These are phyloP conservation scores for Toxotes lorentzi DNA, from an alignment of 2,797 vertebrate genomes.

Conservation along the genomic window DNA sequence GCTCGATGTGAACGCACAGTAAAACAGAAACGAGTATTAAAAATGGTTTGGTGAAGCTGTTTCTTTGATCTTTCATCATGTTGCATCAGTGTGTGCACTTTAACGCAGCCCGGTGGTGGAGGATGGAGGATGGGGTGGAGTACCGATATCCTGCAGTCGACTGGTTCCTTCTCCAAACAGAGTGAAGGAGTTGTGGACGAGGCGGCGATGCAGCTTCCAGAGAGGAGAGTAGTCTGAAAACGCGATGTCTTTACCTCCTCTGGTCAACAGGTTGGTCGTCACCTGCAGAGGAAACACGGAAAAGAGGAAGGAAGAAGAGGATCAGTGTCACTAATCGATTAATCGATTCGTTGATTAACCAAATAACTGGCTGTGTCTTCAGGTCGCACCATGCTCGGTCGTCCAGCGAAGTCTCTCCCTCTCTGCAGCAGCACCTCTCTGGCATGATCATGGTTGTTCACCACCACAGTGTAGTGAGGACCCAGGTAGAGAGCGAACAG, in stretches of 20 bases:
- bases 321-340: too few relatives aligned
- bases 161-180: conserved; percentile 83
- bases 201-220: conserved; percentile 84
- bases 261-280: conserved; percentile 83
- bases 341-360: too few relatives aligned
- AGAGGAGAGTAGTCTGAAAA: conserved; percentile 83
- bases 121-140: too few relatives aligned
- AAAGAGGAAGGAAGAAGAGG: too few relatives aligned
- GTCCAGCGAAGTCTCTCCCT: conserved; percentile 84
- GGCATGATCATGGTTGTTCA: conserved; percentile 78
- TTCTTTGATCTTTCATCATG: too few relatives aligned
- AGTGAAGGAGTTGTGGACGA: conserved; percentile 84
- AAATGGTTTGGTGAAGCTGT: too few relatives aligned
- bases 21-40: too few relatives aligned
- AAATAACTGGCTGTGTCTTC: too few relatives aligned
- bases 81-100: too few relatives aligned
- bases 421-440: conserved; percentile 80
- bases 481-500: conserved; percentile 81
- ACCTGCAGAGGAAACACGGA: conserved; percentile 67
- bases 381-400: conserved; percentile 83
- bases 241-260: conserved; percentile 86
- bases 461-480: conserved; percentile 81
- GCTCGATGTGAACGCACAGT: too few relatives aligned
- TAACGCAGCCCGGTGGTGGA: too few relatives aligned
- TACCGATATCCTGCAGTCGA: conserved; percentile 85